Evolutionary conservation across 2,888 invertebrate species (phyloP), one percentile per base, ranked within the genome.

Genomic region (Lottia gigantea): DNA sequence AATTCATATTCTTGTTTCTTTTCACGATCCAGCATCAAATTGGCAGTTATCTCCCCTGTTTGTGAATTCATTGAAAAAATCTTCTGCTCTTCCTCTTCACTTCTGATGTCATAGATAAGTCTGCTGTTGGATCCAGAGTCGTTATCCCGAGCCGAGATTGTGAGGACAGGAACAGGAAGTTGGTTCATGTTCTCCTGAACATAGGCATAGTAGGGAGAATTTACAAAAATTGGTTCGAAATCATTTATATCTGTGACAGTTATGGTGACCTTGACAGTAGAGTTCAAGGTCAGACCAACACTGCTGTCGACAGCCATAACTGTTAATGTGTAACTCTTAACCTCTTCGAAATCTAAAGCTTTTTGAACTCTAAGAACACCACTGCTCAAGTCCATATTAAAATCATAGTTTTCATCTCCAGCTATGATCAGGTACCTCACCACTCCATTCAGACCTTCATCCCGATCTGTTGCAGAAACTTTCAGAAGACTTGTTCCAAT

Each of bases 151-250:
- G 96, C 97, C 79, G 93, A 92, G 66, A 97, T 94, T 79, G 94
- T 81, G 11, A 80, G 73, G 80, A 90, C 87, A 70, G 88, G 86
- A 6, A 89, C 88, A 0, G 86, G 85, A 2, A 94, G 82, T 91
- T 93, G 63, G n/a, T 71, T 73, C 71, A 83, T 78, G 49, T 83
- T 83, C 73, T 98, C 97, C 93, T 96, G 95, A 71, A 97, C 95
- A 88, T 94, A 94, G 6, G 95, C 95, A 85, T 95, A 90, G 90
- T 96, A 97, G 0, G 97, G 97, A n/a, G 96, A 96, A 89, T 97
- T 95, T 80, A 95, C 90, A 89, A 97, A 97, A 63, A 95, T 93
- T 64, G 97, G 97, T 46, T 94, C 93, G 86, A 96, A 96, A 90
- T 97, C 97, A 90, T 97, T 97, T 85, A 96, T 94, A 89, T 97